Base-by-base conservation (phyloP, 2,888 invertebrate genomes). In the Tethea ocularis region DNA sequence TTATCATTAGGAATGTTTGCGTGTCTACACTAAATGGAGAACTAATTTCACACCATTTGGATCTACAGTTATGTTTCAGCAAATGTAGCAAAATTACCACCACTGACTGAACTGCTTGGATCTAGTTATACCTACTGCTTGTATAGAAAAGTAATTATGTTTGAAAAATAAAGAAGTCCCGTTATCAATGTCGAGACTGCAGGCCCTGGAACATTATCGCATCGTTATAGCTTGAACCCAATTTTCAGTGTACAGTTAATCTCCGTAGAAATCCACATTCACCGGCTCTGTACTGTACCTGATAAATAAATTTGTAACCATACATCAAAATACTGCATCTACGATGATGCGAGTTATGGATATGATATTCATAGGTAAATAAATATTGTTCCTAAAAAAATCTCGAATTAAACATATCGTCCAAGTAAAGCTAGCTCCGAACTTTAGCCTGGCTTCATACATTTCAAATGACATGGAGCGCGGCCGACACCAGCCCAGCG, bases 391-490 rank as follows among this genome's bases (percentile, higher is more conserved):
- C 17, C 10, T 10, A 20, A 10, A 41, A 17, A 46, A 7, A 20
- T 20, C 20, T 46, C 20, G 46, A 46, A 46, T 46, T 8, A 46
- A 46, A 46, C 20, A 46, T 46, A 46, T 46, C n/a, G 46, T 46
- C 46, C 46, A 46, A 46, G 46, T 20, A 8, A 20, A 17, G 17
- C 24, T 26, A n/a, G 24, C 15, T 6, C 29, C 29, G 26, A 26
- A 17, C 52, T 29, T 26, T 53, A 53, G 11, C 52, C 52, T 20
- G 52, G 29, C 17, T 36, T 23, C 33, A 36, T 46, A 29, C 26
- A 57, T 57, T 20, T 57, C 57, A 63, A 67, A 69, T 66, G 67
- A 66, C 69, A 69, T 66, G 63, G 66, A 66, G 63, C 58, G 20
- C 46, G 41, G 60, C 56, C 67, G 57, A 60, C 59, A 52, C 53